A percentile compares a stretch with the other conserved stretches of the same genome.
phyloP scores from a whole-genome alignment of 2,888 invertebrate genomes.

The Cheiracanthium punctorium region DNA sequence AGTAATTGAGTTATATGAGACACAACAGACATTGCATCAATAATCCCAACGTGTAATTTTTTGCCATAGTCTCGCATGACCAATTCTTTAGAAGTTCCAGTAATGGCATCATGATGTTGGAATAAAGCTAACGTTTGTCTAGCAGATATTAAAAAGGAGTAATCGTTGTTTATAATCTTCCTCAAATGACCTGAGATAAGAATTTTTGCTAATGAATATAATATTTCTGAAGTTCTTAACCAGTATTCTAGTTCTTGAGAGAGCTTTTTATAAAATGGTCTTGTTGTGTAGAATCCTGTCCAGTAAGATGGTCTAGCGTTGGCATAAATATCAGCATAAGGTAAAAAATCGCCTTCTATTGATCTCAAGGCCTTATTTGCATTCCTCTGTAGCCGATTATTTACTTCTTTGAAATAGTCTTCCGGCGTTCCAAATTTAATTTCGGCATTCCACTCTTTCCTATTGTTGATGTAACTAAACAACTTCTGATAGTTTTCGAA shows the following conservation, averaged over 20 bases:
- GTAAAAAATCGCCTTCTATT: constrained; percentile 95
- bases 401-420: constrained; percentile 89
- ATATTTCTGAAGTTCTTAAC: constrained; percentile 87
- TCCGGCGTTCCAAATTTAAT: constrained; percentile 91
- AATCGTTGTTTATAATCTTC: constrained; percentile 66
- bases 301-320: constrained; percentile 96
- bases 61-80: constrained; percentile 96
- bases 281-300: constrained; percentile 96
- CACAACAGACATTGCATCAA: constrained; percentile 86
- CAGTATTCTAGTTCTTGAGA: constrained; percentile 85
- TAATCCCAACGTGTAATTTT: constrained; percentile 88
- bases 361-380: constrained; percentile 77
- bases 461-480: constrained; percentile 90
- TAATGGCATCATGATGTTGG: constrained; percentile 98
- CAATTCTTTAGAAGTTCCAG: constrained; percentile 92
- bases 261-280: constrained; percentile 81
- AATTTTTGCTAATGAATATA: constrained; percentile 80
- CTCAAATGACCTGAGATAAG: constrained; percentile 22
- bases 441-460: constrained; percentile 80
- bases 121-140: constrained; percentile 91
- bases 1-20: constrained; percentile 72
- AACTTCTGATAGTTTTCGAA: constrained; percentile 93
- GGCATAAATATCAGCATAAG: constrained; percentile 94
- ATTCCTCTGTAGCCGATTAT: constrained; percentile 73
- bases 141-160: constrained; percentile 77